Conservation (phyloP, 2,888 invertebrate species). For the Ophion ellenae region DNA sequence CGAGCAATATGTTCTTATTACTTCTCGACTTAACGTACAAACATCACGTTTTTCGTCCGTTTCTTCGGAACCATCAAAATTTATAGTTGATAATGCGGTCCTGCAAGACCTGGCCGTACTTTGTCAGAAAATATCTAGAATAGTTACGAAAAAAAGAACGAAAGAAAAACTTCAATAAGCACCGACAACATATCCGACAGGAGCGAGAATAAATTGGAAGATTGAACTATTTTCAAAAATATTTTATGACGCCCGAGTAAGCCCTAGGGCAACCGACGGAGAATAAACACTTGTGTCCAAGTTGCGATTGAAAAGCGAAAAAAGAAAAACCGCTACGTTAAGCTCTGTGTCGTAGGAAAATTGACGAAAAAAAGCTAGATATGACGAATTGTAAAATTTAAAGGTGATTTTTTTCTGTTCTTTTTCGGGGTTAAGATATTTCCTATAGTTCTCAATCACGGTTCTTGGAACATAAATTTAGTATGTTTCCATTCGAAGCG, state of each 20-base stretch:
- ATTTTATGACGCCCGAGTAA: not conserved
- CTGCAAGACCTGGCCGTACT: slow-evolving; percentile 9
- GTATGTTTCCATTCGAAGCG: not conserved
- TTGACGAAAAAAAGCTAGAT: not conserved
- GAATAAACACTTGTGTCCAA: no score
- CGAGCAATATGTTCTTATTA: not conserved
- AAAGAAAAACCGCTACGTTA: no score
- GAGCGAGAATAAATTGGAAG: slow-evolving; percentile 42
- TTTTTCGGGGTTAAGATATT: not conserved
- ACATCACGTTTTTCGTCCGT: not conserved
- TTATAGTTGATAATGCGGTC: slow-evolving; percentile 34
- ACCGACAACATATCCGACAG: slow-evolving; percentile 60
- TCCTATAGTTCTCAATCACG: not conserved
- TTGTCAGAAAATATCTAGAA: slow-evolving; percentile 20
- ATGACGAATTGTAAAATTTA: not conserved
- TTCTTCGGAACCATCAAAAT: slow-evolving; percentile 10
- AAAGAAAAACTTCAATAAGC: slow-evolving; percentile 40
- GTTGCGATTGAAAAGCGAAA: no score
- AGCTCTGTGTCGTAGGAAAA: no score
- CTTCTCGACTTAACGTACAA: not conserved
- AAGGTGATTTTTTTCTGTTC: not conserved
- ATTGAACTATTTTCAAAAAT: slow-evolving; percentile 44
- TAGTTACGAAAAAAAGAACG: slow-evolving; percentile 30
- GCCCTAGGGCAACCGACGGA: not conserved
- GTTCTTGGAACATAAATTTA: not conserved